Percentiles rank a stretch among this genome's conserved stretches.
phyloP scores from a whole-genome alignment of 2,797 vertebrate species.

The Esox lucius region DNA sequence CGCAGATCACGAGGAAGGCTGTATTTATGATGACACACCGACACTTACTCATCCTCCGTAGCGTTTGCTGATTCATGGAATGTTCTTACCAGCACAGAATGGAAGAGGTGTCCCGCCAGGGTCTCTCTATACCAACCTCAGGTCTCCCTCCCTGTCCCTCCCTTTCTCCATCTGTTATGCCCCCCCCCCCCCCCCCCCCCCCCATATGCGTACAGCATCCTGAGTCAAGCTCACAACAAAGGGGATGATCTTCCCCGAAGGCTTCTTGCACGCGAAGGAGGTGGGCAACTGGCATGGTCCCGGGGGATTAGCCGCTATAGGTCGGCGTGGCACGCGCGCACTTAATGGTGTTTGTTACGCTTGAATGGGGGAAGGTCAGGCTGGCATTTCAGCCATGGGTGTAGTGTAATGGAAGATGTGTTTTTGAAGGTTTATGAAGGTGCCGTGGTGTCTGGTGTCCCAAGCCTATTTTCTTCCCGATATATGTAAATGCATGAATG shows the following conservation, averaged over 20 bases:
- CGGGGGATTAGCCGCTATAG: constrained; percentile 5
- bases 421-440: too few species aligned
- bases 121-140: not conserved
- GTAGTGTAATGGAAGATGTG: constrained; percentile 33
- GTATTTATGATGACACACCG: not conserved
- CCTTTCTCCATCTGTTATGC: not conserved
- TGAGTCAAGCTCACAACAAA: constrained; percentile 1
- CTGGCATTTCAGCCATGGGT: constrained; percentile 58
- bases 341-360: constrained; percentile 36
- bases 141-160: not conserved
- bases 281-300: not conserved
- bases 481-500: too few species aligned
- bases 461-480: too few species aligned
- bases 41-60: not conserved
- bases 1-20: not conserved
- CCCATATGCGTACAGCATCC: not conserved
- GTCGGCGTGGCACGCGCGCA: not conserved
- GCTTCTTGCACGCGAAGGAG: not conserved
- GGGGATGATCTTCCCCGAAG: not conserved
- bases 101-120: too few species aligned
- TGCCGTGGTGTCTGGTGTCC: too few species aligned
- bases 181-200: too few species aligned
- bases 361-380: constrained; percentile 56
- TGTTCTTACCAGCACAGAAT: too few species aligned
- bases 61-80: too few species aligned